These are phyloP conservation scores for Callipepla squamata DNA, from an alignment of 2,113 vertebrate genomes.

Conservation along the genomic window DNA sequence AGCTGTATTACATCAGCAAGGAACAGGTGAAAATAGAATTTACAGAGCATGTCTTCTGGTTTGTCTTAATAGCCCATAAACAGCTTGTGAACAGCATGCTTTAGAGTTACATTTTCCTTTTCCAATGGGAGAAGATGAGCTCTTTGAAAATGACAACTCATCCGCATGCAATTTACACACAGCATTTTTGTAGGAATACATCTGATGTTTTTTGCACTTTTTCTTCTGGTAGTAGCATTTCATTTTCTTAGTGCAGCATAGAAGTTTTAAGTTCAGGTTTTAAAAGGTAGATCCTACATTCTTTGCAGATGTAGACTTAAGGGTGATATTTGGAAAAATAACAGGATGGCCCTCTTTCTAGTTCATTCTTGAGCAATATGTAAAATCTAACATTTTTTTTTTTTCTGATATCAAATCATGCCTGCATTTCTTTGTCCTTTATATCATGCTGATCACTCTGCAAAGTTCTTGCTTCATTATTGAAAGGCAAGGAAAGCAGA, in stretches of 20 bases:
- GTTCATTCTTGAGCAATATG: neutral
- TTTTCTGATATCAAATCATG: neutral
- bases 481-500: slow-evolving; percentile 43
- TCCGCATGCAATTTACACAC: slow-evolving; percentile 29
- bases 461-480: slow-evolving; percentile 41
- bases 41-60: neutral
- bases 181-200: slow-evolving; percentile 1
- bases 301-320: neutral
- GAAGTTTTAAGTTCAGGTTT: neutral
- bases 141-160: neutral
- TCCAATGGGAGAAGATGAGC: neutral
- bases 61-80: slow-evolving; percentile 26
- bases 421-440: slow-evolving; percentile 16
- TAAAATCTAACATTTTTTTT: neutral
- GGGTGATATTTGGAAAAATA: neutral
- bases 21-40: slow-evolving; percentile 23
- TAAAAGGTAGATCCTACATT: neutral
- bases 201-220: slow-evolving; percentile 24
- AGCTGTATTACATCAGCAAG: neutral
- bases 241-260: neutral
- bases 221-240: slow-evolving; percentile 15
- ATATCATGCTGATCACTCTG: neutral
- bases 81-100: neutral
- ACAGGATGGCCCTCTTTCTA: neutral
- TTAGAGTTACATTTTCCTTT: slow-evolving; percentile 3